These are phyloP conservation scores for Fissipunctia ypsillon DNA, from an alignment of 2,888 invertebrate species.

Conservation along the genomic window DNA sequence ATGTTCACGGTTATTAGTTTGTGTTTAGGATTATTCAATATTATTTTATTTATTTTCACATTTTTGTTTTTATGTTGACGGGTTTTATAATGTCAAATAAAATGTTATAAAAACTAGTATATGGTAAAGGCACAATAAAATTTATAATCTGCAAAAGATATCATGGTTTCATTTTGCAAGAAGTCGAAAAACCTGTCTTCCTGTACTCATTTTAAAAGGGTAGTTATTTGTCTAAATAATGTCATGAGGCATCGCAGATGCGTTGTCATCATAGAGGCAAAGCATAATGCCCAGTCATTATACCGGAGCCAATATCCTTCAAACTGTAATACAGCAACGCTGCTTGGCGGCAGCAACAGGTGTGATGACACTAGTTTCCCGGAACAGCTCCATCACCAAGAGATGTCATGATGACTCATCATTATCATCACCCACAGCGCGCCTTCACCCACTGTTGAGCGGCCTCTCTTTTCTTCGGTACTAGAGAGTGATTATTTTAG, in stretches of 20 bases:
- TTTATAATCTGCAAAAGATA: background rate
- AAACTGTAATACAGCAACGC: background rate
- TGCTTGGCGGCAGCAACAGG: background rate
- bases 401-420: no score
- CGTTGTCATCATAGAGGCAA: background rate
- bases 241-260: no score
- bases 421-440: no score
- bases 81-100: background rate
- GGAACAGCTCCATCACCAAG: background rate
- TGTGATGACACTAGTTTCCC: background rate
- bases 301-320: background rate
- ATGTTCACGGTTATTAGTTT: slow-evolving; percentile 61
- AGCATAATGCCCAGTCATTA: background rate
- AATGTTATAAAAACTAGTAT: background rate
- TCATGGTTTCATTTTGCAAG: background rate
- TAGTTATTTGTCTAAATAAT: background rate
- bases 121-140: background rate
- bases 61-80: background rate
- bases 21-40: slow-evolving; percentile 37
- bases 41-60: background rate
- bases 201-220: background rate
- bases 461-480: no score
- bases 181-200: background rate
- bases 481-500: no score
- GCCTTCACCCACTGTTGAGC: no score